Evolutionary conservation across 2,113 vertebrate species (phyloP), one percentile per base, ranked within the genome.

Genomic region (Labrus mixtus): DNA sequence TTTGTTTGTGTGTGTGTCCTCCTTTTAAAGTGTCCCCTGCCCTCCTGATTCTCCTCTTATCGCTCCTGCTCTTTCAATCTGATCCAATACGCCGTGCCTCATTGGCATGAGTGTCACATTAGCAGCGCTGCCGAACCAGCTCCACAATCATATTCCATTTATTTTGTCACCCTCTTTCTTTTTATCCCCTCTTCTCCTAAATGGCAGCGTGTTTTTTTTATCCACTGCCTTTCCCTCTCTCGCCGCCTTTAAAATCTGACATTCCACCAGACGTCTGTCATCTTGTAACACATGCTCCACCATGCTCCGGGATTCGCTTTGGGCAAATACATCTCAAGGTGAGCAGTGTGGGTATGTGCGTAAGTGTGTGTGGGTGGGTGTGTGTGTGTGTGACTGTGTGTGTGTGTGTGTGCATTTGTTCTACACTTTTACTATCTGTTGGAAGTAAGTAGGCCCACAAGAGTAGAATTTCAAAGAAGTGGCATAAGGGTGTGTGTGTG

Each of bases 311-410:
- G 86, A 82, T 81, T 73, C 46, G 82, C 90, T 90, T 77, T 79
- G 79, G 83, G 90, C 87, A 91, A 91, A 89, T 77, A 89, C 82
- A 89, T 81, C 77, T 88, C 84, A 90, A 90, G 86, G 84, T 89
- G 80, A 87, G 78, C 58, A 43, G 6, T 75, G 48, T 29, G 7
- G 29, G 53, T 54, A 48, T 48, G 57, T 65, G 60, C 70, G 64
- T 61, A 39, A 17, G 75, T 25, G 36, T 53, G 39, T 55, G 55
- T 39, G 23, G 55, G 57, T 57, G 68, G 19, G 63, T 59, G 46
- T 33, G 22, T 59, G 53, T 58, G 15, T 48, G 61, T 37, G 45
- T 41, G 39, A 0, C 4, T 33, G 43, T 3, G 4, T 45, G 43
- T 15, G 12, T 45, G 43, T 13, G 43, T 25, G 54, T 59, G 58